Base-by-base conservation (phyloP, 2,113 vertebrate genomes). In the Xiphophorus maculatus region DNA sequence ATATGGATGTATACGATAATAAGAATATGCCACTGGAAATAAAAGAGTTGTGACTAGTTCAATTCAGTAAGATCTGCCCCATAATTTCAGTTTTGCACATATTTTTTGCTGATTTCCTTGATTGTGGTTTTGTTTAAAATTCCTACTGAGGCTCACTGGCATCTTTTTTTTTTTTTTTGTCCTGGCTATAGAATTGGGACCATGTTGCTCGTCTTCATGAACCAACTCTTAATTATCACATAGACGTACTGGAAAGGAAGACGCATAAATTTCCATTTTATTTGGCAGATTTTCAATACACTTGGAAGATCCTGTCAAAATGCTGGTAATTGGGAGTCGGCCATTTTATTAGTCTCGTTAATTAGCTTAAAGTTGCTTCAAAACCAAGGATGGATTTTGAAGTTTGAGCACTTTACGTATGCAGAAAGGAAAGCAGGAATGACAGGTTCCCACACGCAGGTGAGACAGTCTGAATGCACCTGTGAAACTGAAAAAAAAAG, bases 391-490 rank as follows among this genome's bases (percentile, higher is more conserved):
- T 44, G 68, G 22, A 27, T 70, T n/a, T 33, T 12, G 22, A 28
- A 54, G 33, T n/a, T 4, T 28, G 8, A 25, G 25, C 10, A 58
- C 25, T 58, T 58, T 58, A 7, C 10, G 51, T 9, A n/a, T n/a
- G 51, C 0, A 66, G 51, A 76, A 44, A 35, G 51, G 35, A 25
- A 12, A 35, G 3, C 15, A 69, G 33, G 63, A 76, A 69, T 61
- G 77, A 15, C 73, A 75, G 58, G 80, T 84, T 64, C 51, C 35
- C 27, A 64, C 79, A 33, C 69, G 72, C 30, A 42, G 33, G 37
- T 63, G 25, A 42, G 17, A 51, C 65, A 66, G 32, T 44, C 29
- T 68, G n/a, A 79, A 79, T 35, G 35, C 22, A 58, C 28, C 37
- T 19, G 40, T 72, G 60, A 76, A 37, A 61, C 61, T 42, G 15